phyloP scores from a whole-genome alignment of 2,797 vertebrate genomes.

The Cephalopachus bancanus region DNA sequence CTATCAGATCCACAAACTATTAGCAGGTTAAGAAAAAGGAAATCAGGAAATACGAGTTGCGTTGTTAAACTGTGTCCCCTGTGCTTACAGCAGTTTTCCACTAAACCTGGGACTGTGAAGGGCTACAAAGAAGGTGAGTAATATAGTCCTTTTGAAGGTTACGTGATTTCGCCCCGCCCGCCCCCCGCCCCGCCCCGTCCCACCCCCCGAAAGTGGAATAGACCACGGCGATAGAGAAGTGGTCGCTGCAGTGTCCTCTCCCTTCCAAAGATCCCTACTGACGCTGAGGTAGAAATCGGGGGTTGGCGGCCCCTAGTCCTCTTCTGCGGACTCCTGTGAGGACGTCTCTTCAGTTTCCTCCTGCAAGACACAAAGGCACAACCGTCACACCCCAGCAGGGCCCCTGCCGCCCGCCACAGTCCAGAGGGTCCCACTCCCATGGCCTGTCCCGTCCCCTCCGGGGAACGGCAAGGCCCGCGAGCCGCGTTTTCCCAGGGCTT shows the following conservation, averaged over 20 bases:
- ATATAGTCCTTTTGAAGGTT: slow-evolving; percentile 92
- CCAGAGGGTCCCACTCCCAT: not conserved
- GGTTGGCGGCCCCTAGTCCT: slow-evolving; percentile 92
- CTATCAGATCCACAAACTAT: slow-evolving; percentile 91
- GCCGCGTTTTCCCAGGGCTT: slow-evolving; percentile 20
- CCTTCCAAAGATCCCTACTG: slow-evolving; percentile 96
- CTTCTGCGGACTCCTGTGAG: slow-evolving; percentile 94
- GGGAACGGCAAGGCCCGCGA: not conserved
- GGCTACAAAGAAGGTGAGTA: slow-evolving; percentile 90
- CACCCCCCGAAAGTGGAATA: slow-evolving; percentile 90
- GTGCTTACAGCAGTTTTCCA: slow-evolving; percentile 94
- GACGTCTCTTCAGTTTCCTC: slow-evolving; percentile 95
- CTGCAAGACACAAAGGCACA: slow-evolving; percentile 88
- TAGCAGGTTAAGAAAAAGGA: slow-evolving; percentile 91
- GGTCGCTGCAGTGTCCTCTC: slow-evolving; percentile 97
- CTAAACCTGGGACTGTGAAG: slow-evolving; percentile 91
- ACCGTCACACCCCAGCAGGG: not conserved
- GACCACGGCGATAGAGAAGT: slow-evolving; percentile 93
- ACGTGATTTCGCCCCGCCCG: slow-evolving; percentile 84
- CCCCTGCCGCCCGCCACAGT: not conserved
- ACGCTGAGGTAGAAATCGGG: slow-evolving; percentile 97
- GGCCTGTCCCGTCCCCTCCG: too few species aligned
- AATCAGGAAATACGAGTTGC: slow-evolving; percentile 90
- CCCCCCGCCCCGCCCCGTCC: slow-evolving; percentile 61
- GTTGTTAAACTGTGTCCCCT: slow-evolving; percentile 91